Percentiles rank a stretch among this genome's conserved stretches.
These are phyloP conservation scores for Coenobita brevimanus DNA, from an alignment of 1,140 invertebrate genomes.

Conservation along the genomic window DNA sequence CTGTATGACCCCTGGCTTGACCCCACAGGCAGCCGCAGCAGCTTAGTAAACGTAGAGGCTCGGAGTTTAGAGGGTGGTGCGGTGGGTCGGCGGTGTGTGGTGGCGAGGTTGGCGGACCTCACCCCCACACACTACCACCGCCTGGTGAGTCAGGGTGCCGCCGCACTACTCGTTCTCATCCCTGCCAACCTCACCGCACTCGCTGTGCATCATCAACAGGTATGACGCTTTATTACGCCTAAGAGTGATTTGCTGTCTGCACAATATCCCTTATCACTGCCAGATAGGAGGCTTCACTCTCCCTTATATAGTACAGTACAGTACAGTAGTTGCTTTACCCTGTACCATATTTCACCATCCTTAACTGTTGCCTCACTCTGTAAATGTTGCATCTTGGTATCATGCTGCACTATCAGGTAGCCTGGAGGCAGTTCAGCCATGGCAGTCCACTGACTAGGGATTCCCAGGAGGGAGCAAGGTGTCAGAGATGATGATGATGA, in stretches of 20 bases:
- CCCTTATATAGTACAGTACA: too few species aligned
- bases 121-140: slow-evolving; percentile 84
- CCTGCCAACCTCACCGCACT: slow-evolving; percentile 83
- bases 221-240: too few species aligned
- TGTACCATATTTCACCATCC: not conserved
- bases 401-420: too few species aligned
- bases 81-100: slow-evolving; percentile 90
- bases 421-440: too few species aligned
- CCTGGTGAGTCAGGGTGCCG: slow-evolving; percentile 84
- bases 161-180: slow-evolving; percentile 87
- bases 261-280: too few species aligned
- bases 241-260: too few species aligned
- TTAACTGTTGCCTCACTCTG: too few species aligned
- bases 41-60: slow-evolving; percentile 89
- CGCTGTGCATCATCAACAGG: slow-evolving; percentile 81
- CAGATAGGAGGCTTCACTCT: too few species aligned
- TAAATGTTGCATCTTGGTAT: too few species aligned
- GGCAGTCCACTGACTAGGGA: too few species aligned
- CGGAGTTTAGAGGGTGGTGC: slow-evolving; percentile 88
- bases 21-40: slow-evolving; percentile 84
- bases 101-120: slow-evolving; percentile 85
- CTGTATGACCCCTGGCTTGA: not conserved
- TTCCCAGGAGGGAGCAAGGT: too few species aligned
- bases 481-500: too few species aligned
- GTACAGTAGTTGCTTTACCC: slow-evolving; percentile 59